Evolutionary conservation across 2,888 invertebrate genomes (phyloP).

Genomic region (Drosophila vallismaia): DNA sequence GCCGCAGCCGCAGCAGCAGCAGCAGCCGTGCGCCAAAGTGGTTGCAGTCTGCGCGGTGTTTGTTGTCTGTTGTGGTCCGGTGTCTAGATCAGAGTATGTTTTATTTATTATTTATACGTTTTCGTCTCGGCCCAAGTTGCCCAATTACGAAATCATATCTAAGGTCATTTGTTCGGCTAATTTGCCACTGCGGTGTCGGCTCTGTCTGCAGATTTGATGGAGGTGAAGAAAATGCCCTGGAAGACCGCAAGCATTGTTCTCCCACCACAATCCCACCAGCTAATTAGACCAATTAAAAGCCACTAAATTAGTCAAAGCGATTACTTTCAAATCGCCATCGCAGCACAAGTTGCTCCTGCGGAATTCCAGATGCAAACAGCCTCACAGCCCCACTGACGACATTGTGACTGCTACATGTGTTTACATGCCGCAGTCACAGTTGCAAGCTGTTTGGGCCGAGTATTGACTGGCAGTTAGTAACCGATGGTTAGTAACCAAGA

Average conservation of each 20-base stretch:
- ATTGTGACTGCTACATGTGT: constrained; percentile 62
- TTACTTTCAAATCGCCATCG: constrained; percentile 54
- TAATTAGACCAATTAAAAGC: constrained; percentile 46
- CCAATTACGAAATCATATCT: constrained; percentile 80
- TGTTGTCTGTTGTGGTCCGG: constrained; percentile 26
- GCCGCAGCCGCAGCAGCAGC: constrained; percentile 12
- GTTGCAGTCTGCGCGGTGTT: constrained; percentile 33
- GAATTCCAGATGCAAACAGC: constrained; percentile 56
- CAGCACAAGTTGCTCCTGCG: constrained; percentile 19
- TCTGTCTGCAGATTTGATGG: too few species aligned
- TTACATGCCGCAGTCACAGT: constrained; percentile 38
- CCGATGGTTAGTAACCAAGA: not conserved
- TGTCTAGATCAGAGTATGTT: constrained; percentile 27
- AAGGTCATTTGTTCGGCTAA: constrained; percentile 82
- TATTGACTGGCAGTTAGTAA: constrained; percentile 5
- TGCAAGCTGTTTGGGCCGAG: not conserved
- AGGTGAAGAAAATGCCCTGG: constrained; percentile 31
- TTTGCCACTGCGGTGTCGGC: constrained; percentile 56
- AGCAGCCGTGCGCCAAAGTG: constrained; percentile 9
- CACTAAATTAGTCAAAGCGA: constrained; percentile 62
- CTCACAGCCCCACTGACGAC: constrained; percentile 45
- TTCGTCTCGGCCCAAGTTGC: constrained; percentile 28
- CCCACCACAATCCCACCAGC: constrained; percentile 46
- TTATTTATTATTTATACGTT: constrained; percentile 6
- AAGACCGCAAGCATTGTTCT: constrained; percentile 49